Percentiles rank a stretch among this genome's conserved stretches.
Conservation (phyloP, 2,888 invertebrate species). For the Drosophila setosimentum region DNA sequence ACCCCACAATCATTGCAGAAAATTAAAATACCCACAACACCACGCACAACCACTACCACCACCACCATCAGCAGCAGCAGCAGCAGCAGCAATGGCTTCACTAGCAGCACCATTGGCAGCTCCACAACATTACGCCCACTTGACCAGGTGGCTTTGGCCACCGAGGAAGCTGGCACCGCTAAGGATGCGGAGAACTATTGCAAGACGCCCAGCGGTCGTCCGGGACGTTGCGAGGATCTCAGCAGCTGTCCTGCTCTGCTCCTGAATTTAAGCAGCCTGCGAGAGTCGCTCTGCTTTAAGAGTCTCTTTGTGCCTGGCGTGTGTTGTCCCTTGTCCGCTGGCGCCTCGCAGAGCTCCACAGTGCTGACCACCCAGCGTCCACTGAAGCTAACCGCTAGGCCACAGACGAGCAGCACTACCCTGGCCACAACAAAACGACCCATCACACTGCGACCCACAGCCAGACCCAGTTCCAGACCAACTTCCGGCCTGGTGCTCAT, state of each 20-base stretch:
- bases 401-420: constrained; percentile 70
- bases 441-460: constrained; percentile 74
- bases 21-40: constrained; percentile 74
- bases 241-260: constrained; percentile 95
- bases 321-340: constrained; percentile 90
- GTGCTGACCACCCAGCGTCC: constrained; percentile 83
- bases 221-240: constrained; percentile 94
- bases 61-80: constrained; percentile 16
- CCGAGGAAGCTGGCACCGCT: constrained; percentile 85
- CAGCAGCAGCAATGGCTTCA: constrained; percentile 31
- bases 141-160: constrained; percentile 83
- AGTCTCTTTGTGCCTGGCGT: constrained; percentile 96
- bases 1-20: constrained; percentile 65
- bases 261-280: constrained; percentile 91
- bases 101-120: constrained; percentile 14
- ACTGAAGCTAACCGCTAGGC: constrained; percentile 77
- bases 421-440: constrained; percentile 82
- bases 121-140: constrained; percentile 52
- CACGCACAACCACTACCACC: constrained; percentile 68
- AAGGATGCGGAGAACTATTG: constrained; percentile 89
- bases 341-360: constrained; percentile 69
- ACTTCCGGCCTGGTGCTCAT: constrained; percentile 78
- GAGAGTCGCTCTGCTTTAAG: constrained; percentile 96
- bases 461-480: constrained; percentile 70
- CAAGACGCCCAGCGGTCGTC: constrained; percentile 92